These are phyloP conservation scores for Acipenser transmontanus DNA, from an alignment of 2,797 vertebrate genomes.

Conservation along the genomic window DNA sequence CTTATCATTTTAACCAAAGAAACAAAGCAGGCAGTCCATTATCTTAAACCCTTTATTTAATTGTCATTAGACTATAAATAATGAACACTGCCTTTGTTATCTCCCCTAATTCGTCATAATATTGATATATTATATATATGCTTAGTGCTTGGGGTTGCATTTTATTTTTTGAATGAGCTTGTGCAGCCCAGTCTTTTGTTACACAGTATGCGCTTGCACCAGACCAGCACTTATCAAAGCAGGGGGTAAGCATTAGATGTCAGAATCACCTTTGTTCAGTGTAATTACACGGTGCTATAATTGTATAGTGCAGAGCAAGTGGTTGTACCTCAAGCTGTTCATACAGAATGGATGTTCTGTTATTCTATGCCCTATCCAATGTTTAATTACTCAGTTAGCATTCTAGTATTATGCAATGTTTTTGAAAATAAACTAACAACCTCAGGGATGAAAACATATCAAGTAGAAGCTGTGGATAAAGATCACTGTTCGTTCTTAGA, in stretches of 20 bases:
- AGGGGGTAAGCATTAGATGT: constrained; percentile 20
- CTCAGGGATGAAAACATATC: too few species aligned
- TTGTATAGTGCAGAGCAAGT: constrained; percentile 39
- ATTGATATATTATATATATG: background rate
- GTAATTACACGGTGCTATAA: constrained; percentile 35
- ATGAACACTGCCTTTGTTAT: background rate
- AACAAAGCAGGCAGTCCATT: constrained; percentile 19
- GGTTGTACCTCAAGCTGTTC: constrained; percentile 35
- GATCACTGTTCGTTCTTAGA: too few species aligned
- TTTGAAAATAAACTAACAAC: too few species aligned
- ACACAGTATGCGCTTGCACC: constrained; percentile 21
- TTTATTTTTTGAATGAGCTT: background rate
- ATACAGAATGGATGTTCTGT: constrained; percentile 29
- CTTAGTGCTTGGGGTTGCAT: constrained; percentile 12
- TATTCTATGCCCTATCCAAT: too few species aligned
- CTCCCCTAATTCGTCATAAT: background rate
- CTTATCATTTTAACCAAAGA: constrained; percentile 33
- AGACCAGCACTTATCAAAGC: constrained; percentile 35
- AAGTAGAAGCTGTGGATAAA: too few species aligned
- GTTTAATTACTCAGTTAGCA: too few species aligned
- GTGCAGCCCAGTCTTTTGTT: background rate
- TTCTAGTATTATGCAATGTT: too few species aligned
- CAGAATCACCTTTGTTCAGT: constrained; percentile 23
- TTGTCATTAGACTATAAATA: background rate
- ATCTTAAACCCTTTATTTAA: background rate